Evolutionary conservation across 2,113 vertebrate genomes (phyloP).

Genomic region (Myotis brandtii): DNA sequence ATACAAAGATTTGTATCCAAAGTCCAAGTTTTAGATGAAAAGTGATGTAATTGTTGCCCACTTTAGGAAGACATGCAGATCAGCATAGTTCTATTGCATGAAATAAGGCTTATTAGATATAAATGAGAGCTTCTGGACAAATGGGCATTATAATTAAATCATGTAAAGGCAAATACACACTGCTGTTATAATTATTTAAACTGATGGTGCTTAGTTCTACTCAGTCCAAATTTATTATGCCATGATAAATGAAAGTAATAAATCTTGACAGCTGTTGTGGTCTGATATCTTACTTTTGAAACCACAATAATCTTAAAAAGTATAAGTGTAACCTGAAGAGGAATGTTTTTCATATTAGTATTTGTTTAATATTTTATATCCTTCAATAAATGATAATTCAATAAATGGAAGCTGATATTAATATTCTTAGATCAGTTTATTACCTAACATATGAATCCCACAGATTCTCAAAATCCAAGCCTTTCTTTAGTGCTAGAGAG

Average conservation of each 20-base stretch:
- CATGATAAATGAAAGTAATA: slow-evolving; percentile 30
- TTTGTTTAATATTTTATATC: background rate
- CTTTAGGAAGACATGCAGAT: background rate
- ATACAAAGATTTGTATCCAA: background rate
- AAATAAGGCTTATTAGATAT: slow-evolving; percentile 15
- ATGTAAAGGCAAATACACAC: background rate
- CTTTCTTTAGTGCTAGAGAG: slow-evolving; percentile 16
- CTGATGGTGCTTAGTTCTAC: background rate
- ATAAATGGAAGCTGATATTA: background rate
- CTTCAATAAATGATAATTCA: slow-evolving; percentile 10
- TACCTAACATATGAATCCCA: background rate
- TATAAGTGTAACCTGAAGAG: background rate
- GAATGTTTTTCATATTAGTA: background rate
- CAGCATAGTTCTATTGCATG: background rate
- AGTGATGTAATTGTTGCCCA: background rate
- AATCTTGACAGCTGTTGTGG: background rate
- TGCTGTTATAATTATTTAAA: slow-evolving; percentile 48
- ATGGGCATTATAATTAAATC: slow-evolving; percentile 31
- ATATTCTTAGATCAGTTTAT: background rate
- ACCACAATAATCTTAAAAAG: background rate
- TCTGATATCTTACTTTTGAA: slow-evolving; percentile 37
- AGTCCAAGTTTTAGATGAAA: slow-evolving; percentile 10
- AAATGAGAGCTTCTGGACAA: slow-evolving; percentile 43
- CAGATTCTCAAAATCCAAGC: slow-evolving; percentile 21
- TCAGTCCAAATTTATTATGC: slow-evolving; percentile 26